Evolutionary conservation across 2,113 vertebrate genomes (phyloP).

Genomic region (Aptenodytes patagonicus): DNA sequence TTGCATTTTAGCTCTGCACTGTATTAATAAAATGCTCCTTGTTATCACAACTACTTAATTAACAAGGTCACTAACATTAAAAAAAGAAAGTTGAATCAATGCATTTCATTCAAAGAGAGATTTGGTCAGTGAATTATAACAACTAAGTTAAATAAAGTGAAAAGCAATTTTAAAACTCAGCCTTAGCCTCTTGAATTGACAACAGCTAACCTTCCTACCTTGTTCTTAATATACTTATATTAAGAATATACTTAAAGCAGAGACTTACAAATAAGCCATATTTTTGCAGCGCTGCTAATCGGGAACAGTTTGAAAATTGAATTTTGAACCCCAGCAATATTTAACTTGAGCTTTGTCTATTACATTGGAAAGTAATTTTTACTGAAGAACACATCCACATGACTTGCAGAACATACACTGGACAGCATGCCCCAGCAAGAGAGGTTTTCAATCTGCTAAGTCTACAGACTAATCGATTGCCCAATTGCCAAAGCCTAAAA

Average conservation of each 20-base stretch:
- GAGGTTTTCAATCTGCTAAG: neutral
- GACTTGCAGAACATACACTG: neutral
- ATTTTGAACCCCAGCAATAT: neutral
- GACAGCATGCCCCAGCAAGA: neutral
- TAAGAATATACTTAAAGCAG: neutral
- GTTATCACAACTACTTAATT: neutral
- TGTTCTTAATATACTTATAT: too few species aligned
- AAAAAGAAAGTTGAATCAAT: neutral
- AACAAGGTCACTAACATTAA: neutral
- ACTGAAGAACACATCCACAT: neutral
- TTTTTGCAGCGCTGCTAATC: neutral
- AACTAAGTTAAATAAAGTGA: neutral
- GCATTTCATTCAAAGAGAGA: neutral
- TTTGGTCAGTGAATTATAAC: neutral
- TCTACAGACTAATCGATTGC: neutral
- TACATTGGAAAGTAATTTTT: neutral
- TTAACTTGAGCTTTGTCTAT: neutral
- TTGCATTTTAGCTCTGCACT: slow-evolving; percentile 93
- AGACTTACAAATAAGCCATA: neutral
- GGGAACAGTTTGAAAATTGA: neutral
- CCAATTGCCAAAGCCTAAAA: neutral
- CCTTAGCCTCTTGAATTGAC: neutral
- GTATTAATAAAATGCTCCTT: slow-evolving; percentile 21
- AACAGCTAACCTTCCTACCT: neutral
- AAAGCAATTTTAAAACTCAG: neutral